phyloP scores from a whole-genome alignment of 2,888 invertebrate species.

The Melinaea marsaeus region DNA sequence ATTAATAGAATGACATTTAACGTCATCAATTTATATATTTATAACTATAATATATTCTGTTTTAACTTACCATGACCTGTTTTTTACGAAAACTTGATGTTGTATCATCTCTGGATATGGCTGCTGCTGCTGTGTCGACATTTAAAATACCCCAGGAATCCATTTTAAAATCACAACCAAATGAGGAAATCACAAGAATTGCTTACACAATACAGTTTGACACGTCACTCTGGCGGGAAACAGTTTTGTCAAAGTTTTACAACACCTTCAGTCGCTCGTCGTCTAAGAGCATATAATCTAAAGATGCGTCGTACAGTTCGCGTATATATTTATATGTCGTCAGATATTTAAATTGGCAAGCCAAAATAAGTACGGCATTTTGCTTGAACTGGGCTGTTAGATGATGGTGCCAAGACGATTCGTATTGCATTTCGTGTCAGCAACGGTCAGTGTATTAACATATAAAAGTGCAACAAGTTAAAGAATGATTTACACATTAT shows the following conservation, averaged over 20 bases:
- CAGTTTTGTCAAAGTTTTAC: conserved; percentile 13
- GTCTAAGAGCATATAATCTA: conserved; percentile 23
- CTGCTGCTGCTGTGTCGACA: conserved; percentile 80
- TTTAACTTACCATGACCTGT: conserved; percentile 53
- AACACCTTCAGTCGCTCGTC: conserved; percentile 11
- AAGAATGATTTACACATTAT: too few species aligned
- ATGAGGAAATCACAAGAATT: conserved; percentile 32
- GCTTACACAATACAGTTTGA: conserved; percentile 32
- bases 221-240: conserved; percentile 51
- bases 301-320: conserved; percentile 20
- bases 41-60: neutral
- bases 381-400: conserved; percentile 70
- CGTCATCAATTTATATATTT: too few species aligned
- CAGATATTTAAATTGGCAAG: conserved; percentile 71
- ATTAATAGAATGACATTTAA: too few species aligned
- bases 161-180: conserved; percentile 63
- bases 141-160: conserved; percentile 85
- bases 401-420: conserved; percentile 68
- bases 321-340: conserved; percentile 39
- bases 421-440: conserved; percentile 68
- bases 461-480: too few species aligned
- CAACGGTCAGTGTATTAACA: conserved; percentile 7
- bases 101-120: conserved; percentile 83
- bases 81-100: conserved; percentile 74
- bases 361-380: conserved; percentile 78